Percentiles rank a stretch among this genome's conserved stretches.
Conservation (phyloP, 2,888 invertebrate genomes). For the Cataglyphis albicans region DNA sequence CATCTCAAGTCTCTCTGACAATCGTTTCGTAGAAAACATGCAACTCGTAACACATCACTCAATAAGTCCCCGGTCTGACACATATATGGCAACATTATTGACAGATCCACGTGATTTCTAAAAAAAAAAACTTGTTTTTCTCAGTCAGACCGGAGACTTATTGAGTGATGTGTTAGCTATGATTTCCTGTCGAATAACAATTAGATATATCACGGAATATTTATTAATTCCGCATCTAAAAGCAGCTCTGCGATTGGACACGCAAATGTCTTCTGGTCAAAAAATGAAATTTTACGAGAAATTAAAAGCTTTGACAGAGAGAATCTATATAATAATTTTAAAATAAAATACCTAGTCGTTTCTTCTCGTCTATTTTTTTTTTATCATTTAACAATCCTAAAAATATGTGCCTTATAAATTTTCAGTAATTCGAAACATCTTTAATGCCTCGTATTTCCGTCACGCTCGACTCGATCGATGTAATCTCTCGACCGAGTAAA, state of each 20-base stretch:
- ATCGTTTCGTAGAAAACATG: constrained; percentile 44
- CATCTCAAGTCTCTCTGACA: constrained; percentile 25
- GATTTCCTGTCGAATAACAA: constrained; percentile 51
- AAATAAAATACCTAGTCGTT: neutral
- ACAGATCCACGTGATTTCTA: no score
- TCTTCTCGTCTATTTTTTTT: neutral
- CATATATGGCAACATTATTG: no score
- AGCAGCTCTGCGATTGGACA: neutral
- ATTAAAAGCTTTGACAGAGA: neutral
- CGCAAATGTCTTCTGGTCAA: neutral
- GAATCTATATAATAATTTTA: neutral
- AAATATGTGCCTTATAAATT: neutral
- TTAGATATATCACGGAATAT: constrained; percentile 17
- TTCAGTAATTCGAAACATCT: neutral
- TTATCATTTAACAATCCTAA: neutral
- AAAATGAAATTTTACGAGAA: neutral
- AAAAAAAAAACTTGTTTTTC: no score
- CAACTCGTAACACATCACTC: neutral
- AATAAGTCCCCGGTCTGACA: no score
- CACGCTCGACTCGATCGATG: constrained; percentile 1
- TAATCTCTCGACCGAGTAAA: constrained; percentile 44
- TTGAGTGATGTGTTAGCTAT: neutral
- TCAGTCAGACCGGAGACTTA: no score
- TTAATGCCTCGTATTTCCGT: constrained; percentile 2
- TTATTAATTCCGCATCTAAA: constrained; percentile 18